phyloP scores from a whole-genome alignment of 2,888 invertebrate genomes.

The Uloborus plumipes region DNA sequence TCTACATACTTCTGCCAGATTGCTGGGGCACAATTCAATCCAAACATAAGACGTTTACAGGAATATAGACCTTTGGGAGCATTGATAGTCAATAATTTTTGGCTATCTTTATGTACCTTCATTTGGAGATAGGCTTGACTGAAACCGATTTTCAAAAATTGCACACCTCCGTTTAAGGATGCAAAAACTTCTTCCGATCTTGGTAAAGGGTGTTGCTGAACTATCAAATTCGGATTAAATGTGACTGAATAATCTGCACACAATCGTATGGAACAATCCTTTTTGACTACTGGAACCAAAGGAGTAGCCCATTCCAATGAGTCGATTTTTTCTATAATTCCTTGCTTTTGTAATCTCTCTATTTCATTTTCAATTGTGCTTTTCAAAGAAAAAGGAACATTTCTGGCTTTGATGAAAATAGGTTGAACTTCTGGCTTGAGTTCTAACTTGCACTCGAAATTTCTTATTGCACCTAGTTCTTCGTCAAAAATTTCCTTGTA shows the following conservation, averaged over 20 bases:
- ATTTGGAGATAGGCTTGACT: too few relatives aligned
- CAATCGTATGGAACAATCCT: background rate
- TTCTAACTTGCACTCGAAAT: conserved; percentile 5
- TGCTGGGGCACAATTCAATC: too few relatives aligned
- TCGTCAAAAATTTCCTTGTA: conserved; percentile 22
- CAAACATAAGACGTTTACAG: too few relatives aligned
- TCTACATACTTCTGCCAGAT: too few relatives aligned
- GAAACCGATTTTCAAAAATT: too few relatives aligned
- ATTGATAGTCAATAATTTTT: too few relatives aligned
- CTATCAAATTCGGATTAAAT: conserved; percentile 21
- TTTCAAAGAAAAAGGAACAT: conserved; percentile 2
- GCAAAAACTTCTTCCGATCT: background rate
- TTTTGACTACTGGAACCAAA: conserved; percentile 25
- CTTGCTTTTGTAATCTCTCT: conserved; percentile 12
- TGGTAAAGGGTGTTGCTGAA: conserved; percentile 19
- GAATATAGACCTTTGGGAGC: too few relatives aligned
- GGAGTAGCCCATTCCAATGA: conserved; percentile 1
- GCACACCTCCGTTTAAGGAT: too few relatives aligned
- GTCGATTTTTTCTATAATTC: conserved; percentile 7
- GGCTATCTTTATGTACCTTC: too few relatives aligned
- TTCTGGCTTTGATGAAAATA: conserved; percentile 1
- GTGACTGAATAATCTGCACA: conserved; percentile 26
- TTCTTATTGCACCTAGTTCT: background rate
- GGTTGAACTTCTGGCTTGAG: background rate
- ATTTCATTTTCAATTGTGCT: conserved; percentile 6